Base-by-base conservation (phyloP, 2,797 vertebrate genomes). In the Falco biarmicus region DNA sequence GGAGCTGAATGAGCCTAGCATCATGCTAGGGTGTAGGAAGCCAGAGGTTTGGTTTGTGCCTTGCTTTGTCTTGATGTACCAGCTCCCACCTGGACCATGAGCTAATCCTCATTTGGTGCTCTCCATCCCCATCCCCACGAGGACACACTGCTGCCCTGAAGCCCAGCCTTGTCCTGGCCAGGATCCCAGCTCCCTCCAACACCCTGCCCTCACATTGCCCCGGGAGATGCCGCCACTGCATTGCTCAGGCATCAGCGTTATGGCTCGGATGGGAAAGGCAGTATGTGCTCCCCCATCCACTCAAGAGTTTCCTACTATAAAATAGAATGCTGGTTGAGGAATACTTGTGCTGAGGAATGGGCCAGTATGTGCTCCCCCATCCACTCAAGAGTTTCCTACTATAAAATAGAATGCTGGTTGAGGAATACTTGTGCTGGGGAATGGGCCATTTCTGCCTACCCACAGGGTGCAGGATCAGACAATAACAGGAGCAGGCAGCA, bases 101-200 rank as follows among this genome's bases (percentile, higher is more conserved):
- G 28, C 6, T 4, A 80, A 71, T 20, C 20, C 6, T 3, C 34
- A 31, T n/a, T 3, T 1, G 4, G 21, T 51, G 64, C 32, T 63
- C 41, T 75, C 34, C 77, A 80, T 26, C 16, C 31, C 28, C 15
- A 37, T 47, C 9, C 29, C 22, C 66, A 14, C 21, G 21, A 71
- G 73, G 39, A 65, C 45, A 34, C 10, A 3, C 5, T 47, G 61
- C n/a, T 71, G 17, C 3, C 15, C 70, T 48, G 29, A 77, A 77
- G 28, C 26, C 28, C 57, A 85, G 68, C n/a, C 26, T 21, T 31
- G 26, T 81, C 84, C 73, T 16, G 45, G 63, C 29, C 1, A 4
- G 76, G 89, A 93, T 70, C 74, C 78, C 90, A 94, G 34, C 65
- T 95, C 92, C 80, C 87, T 90, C 85, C n/a, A 76, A 59, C 92